Percentiles rank a stretch among this genome's conserved stretches.
Evolutionary conservation across 2,113 vertebrate genomes (phyloP).

Genomic region (Arenaria interpres): DNA sequence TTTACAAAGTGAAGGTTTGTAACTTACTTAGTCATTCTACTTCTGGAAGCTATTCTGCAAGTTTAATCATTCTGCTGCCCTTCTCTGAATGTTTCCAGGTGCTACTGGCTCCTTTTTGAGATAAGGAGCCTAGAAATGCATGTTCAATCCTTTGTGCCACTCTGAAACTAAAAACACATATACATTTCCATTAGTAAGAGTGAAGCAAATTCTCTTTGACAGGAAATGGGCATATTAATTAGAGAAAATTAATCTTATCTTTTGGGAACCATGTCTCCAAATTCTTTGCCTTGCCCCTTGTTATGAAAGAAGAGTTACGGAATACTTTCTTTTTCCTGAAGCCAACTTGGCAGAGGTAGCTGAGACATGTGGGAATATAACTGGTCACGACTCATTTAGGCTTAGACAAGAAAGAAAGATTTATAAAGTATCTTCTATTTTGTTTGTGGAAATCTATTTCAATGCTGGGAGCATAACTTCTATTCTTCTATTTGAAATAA

Average conservation of each 20-base stretch:
- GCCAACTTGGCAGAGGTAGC: not conserved
- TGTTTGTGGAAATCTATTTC: constrained; percentile 25
- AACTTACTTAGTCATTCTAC: not conserved
- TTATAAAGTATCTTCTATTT: constrained; percentile 1
- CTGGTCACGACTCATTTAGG: constrained; percentile 21
- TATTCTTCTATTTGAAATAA: constrained; percentile 1
- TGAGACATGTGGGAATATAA: not conserved
- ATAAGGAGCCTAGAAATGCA: not conserved
- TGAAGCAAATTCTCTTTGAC: not conserved
- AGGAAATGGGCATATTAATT: not conserved
- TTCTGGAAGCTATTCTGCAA: not conserved
- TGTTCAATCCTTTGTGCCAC: not conserved
- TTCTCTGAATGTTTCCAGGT: not conserved
- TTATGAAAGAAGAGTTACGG: not conserved
- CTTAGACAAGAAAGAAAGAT: not conserved
- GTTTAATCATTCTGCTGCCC: not conserved
- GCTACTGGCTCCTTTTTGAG: not conserved
- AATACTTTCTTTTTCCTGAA: not conserved
- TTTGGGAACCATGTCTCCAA: not conserved
- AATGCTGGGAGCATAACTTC: not conserved
- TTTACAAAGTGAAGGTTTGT: not conserved
- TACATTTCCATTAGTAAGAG: not conserved
- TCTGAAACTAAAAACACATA: not conserved
- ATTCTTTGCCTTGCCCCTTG: not conserved
- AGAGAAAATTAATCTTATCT: not conserved